Conservation (phyloP, 2,113 vertebrate species). For the Cercocebus atys region DNA sequence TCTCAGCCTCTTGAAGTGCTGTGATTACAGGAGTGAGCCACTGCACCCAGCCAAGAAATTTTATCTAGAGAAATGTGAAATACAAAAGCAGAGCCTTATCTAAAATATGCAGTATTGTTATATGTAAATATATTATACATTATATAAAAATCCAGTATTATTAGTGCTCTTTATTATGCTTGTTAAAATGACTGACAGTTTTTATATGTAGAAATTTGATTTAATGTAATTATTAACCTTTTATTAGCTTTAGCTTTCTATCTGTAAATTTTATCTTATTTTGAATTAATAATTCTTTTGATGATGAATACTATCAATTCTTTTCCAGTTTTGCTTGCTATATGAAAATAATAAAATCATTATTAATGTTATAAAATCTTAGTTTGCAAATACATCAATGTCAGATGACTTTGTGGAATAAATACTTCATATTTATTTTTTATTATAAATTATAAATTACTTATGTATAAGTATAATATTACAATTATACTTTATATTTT, state of each 20-base stretch:
- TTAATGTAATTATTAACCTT: neutral
- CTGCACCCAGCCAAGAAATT: neutral
- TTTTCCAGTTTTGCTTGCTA: neutral
- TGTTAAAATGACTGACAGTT: neutral
- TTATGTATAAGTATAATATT: too few relatives aligned
- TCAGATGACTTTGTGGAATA: neutral
- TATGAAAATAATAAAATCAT: neutral
- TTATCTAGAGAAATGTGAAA: neutral
- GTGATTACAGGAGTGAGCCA: too few relatives aligned
- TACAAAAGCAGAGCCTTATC: neutral
- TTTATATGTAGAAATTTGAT: neutral
- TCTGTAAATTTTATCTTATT: neutral
- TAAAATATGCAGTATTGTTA: neutral
- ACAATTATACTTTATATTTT: too few relatives aligned
- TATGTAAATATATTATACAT: neutral
- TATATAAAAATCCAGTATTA: neutral
- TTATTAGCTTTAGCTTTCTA: neutral
- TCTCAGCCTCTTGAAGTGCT: too few relatives aligned
- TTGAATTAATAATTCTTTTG: slow-evolving; percentile 47
- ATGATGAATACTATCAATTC: neutral
- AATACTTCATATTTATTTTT: neutral
- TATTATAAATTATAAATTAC: too few relatives aligned
- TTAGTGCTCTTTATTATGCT: neutral
- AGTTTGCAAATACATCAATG: slow-evolving; percentile 9
- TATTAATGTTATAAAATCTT: neutral